Conservation (phyloP, 2,797 vertebrate genomes). For the Enteromius argenteus region DNA sequence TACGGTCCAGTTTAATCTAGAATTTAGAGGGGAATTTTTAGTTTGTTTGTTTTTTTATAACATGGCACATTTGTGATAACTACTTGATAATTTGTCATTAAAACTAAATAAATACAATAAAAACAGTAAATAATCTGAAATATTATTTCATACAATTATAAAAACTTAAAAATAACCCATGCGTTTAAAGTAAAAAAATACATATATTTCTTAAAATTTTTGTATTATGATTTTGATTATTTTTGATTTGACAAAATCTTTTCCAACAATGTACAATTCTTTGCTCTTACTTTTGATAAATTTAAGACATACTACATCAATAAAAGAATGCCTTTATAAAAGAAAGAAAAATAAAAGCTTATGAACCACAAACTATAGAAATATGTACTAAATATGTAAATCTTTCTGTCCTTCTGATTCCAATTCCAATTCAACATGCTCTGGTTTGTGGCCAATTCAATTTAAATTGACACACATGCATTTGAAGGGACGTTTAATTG, state of each 20-base stretch:
- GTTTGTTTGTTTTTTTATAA: too few relatives aligned
- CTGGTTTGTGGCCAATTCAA: neutral
- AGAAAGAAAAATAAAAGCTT: neutral
- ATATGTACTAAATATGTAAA: neutral
- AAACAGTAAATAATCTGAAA: too few relatives aligned
- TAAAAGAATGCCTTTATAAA: neutral
- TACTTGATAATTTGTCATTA: neutral
- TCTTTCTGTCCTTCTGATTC: neutral
- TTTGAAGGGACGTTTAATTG: neutral
- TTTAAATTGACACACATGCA: neutral
- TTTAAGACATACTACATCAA: neutral
- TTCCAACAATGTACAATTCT: neutral
- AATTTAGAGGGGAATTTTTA: neutral
- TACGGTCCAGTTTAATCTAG: slow-evolving; percentile 62
- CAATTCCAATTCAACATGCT: neutral
- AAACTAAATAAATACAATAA: neutral
- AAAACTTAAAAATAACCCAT: too few relatives aligned
- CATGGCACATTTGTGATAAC: neutral
- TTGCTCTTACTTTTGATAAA: neutral
- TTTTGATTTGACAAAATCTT: too few relatives aligned
- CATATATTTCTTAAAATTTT: too few relatives aligned
- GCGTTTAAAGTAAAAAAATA: too few relatives aligned
- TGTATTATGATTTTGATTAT: too few relatives aligned
- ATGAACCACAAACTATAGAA: neutral
- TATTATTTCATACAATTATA: too few relatives aligned